A percentile compares a stretch with the other conserved stretches of the same genome.
phyloP scores from a whole-genome alignment of 1,140 invertebrate species.

The Drosophila equinoxialis region DNA sequence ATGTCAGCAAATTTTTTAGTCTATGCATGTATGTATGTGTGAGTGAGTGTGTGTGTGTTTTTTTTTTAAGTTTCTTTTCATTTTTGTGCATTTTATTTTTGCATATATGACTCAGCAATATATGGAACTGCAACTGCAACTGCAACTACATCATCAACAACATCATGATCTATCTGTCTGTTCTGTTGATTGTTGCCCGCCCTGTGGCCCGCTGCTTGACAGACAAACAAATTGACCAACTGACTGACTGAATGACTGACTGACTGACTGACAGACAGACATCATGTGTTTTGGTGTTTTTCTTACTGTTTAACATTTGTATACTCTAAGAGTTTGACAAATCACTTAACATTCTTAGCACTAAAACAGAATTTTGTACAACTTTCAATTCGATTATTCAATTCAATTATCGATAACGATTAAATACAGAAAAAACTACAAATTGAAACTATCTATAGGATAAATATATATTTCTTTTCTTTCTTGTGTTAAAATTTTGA shows the following conservation, averaged over 20 bases:
- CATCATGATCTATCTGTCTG: constrained; percentile 33
- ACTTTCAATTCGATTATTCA: too few relatives aligned
- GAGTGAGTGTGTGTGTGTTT: background rate
- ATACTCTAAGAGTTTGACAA: too few relatives aligned
- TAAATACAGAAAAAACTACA: too few relatives aligned
- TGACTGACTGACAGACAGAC: background rate
- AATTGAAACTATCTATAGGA: too few relatives aligned
- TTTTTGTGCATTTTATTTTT: constrained; percentile 5
- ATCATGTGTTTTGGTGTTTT: background rate
- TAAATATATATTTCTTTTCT: too few relatives aligned
- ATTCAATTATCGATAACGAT: too few relatives aligned
- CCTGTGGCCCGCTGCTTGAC: constrained; percentile 1
- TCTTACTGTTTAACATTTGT: too few relatives aligned
- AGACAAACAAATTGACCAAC: constrained; percentile 23
- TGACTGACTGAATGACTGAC: constrained; percentile 16
- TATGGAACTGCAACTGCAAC: constrained; percentile 25
- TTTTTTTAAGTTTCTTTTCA: background rate
- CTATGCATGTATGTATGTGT: background rate
- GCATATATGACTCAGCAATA: constrained; percentile 27
- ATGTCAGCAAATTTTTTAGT: constrained; percentile 52
- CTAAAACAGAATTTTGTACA: too few relatives aligned
- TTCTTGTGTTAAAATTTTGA: too few relatives aligned
- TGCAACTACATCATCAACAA: constrained; percentile 40
- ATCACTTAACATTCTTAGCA: too few relatives aligned
- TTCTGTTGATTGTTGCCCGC: constrained; percentile 49